phyloP scores from a whole-genome alignment of 1,140 invertebrate genomes.

The Calosoma granatense region DNA sequence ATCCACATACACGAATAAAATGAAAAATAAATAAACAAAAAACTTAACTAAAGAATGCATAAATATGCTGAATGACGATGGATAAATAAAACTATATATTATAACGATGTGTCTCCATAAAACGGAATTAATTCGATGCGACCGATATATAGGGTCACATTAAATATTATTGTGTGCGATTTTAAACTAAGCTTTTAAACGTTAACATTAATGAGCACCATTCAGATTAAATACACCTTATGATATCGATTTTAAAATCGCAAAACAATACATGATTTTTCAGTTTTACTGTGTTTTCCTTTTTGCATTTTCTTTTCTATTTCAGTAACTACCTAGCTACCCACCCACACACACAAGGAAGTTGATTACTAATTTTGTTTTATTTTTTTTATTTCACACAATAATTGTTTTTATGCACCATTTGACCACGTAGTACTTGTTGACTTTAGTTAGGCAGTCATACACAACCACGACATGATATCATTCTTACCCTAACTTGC shows the following conservation, averaged over 20 bases:
- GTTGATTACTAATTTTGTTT: neutral
- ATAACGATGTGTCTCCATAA: slow-evolving; percentile 28
- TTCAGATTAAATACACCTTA: no score
- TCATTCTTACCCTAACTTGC: neutral
- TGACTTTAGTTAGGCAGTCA: neutral
- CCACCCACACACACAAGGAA: neutral
- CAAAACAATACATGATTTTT: neutral
- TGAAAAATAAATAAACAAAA: neutral
- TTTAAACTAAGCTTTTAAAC: neutral
- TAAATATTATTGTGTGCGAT: slow-evolving; percentile 1
- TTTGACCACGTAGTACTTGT: neutral
- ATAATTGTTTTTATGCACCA: neutral
- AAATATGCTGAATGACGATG: neutral
- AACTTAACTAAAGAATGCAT: neutral
- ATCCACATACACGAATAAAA: neutral
- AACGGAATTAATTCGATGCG: slow-evolving; percentile 11
- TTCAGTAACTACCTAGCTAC: neutral
- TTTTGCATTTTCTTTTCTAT: neutral
- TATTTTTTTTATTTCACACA: neutral
- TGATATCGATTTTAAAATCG: neutral
- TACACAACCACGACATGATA: neutral
- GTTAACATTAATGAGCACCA: no score
- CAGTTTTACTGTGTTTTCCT: no score
- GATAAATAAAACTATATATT: slow-evolving; percentile 13
- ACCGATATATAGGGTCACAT: slow-evolving; percentile 1